These are phyloP conservation scores for Platynereis dumerilii DNA, from an alignment of 2,888 invertebrate genomes.

Conservation along the genomic window DNA sequence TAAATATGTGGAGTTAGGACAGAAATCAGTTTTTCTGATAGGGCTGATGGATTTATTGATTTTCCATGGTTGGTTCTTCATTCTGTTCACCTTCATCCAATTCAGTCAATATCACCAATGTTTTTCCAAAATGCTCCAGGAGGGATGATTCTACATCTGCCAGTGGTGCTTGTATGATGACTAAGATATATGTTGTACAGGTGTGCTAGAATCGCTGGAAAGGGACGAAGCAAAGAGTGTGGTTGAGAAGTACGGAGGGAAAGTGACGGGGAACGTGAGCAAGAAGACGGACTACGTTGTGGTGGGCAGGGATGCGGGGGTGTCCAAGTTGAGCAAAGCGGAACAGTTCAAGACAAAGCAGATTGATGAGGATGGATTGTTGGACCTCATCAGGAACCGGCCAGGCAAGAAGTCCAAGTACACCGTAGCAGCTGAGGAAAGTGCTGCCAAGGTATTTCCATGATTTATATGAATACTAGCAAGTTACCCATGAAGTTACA, in stretches of 20 bases:
- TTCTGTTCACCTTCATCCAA: no score
- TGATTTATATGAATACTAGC: no score
- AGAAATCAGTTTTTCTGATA: no score
- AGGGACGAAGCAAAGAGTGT: constrained; percentile 78
- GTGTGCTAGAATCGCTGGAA: constrained; percentile 79
- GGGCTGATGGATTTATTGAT: no score
- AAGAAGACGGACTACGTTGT: constrained; percentile 83
- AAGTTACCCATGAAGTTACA: no score
- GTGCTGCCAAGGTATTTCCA: constrained; percentile 23
- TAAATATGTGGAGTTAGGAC: no score
- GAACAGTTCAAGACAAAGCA: constrained; percentile 72
- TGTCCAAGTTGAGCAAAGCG: constrained; percentile 79
- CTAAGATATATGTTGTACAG: no score
- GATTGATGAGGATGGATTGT: constrained; percentile 81
- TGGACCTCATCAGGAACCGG: constrained; percentile 74
- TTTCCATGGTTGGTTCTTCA: no score
- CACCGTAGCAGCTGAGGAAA: constrained; percentile 49
- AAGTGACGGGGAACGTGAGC: constrained; percentile 76
- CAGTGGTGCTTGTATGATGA: no score
- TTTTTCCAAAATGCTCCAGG: no score
- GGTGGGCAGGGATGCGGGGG: constrained; percentile 85
- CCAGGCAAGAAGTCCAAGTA: constrained; percentile 62
- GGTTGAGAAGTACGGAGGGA: constrained; percentile 82
- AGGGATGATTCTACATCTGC: no score
- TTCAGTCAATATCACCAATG: no score